Evolutionary conservation across 2,113 vertebrate species (phyloP).

Genomic region (Microtus oregoni): DNA sequence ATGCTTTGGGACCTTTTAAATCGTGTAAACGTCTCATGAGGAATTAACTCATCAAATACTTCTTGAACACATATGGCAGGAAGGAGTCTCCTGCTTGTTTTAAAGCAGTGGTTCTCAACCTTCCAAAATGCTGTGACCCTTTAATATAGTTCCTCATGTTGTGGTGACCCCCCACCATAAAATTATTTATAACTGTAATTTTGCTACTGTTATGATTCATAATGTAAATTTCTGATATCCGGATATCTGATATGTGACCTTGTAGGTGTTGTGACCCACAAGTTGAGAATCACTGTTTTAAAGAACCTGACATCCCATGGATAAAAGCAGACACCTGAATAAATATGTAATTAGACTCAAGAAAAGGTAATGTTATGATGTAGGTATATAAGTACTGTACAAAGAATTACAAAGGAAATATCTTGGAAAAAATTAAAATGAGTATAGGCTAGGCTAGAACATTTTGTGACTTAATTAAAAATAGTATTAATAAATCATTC

Average conservation of each 20-base stretch:
- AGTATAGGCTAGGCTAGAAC: slow-evolving; percentile 7
- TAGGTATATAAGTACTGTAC: background rate
- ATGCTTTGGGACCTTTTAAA: background rate
- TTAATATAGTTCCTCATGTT: background rate
- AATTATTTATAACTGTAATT: background rate
- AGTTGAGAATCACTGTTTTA: background rate
- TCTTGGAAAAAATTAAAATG: slow-evolving; percentile 34
- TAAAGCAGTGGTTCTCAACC: background rate
- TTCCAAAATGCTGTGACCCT: background rate
- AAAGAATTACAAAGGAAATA: slow-evolving; percentile 23
- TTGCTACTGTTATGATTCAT: background rate
- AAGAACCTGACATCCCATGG: background rate
- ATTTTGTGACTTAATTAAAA: background rate
- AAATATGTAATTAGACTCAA: slow-evolving; percentile 42
- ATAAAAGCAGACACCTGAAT: slow-evolving; percentile 6
- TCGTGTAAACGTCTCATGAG: background rate
- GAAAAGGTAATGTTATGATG: background rate
- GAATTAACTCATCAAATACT: background rate
- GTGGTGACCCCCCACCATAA: background rate
- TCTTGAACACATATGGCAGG: background rate
- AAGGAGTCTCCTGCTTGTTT: background rate
- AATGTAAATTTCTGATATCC: background rate
- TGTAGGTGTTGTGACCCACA: background rate
- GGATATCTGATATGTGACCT: background rate
- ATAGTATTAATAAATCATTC: slow-evolving; percentile 9